Evolutionary conservation across 1,140 invertebrate genomes (phyloP).

Genomic region (Apis mellifera): DNA sequence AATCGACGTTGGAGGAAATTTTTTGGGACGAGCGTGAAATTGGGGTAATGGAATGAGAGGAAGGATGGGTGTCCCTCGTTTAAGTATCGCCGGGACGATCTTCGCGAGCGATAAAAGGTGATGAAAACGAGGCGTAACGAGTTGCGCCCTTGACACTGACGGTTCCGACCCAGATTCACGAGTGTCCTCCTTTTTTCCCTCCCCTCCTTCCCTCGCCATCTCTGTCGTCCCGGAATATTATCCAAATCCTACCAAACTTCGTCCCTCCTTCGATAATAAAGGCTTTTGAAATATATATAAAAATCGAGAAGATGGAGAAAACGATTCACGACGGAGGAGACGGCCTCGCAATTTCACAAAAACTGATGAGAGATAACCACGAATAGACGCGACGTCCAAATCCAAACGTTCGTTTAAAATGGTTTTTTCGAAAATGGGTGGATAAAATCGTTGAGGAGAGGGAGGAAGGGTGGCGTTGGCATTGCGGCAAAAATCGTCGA

Average conservation of each 20-base stretch:
- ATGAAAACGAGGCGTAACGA: slow-evolving; percentile 18
- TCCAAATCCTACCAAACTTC: too few species aligned
- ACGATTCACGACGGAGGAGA: too few species aligned
- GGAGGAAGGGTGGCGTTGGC: slow-evolving; percentile 21
- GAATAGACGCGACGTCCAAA: too few species aligned
- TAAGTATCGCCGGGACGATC: background rate
- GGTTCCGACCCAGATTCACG: background rate
- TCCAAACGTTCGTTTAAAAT: background rate
- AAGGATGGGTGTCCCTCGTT: background rate
- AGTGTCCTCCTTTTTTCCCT: slow-evolving; percentile 1
- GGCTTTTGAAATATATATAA: too few species aligned
- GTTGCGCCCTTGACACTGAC: slow-evolving; percentile 41
- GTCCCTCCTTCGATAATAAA: too few species aligned
- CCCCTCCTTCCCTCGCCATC: background rate
- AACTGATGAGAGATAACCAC: too few species aligned
- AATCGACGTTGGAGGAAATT: background rate
- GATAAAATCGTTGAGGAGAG: background rate
- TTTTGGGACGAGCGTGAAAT: slow-evolving; percentile 19
- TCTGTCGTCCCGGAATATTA: background rate
- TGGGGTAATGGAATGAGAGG: slow-evolving; percentile 1
- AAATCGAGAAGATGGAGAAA: too few species aligned
- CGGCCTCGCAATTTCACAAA: too few species aligned
- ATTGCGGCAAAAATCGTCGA: slow-evolving; percentile 7
- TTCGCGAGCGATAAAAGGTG: background rate
- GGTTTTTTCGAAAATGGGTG: background rate